phyloP scores from a whole-genome alignment of 1,140 invertebrate genomes.

The Megalonaias nervosa region DNA sequence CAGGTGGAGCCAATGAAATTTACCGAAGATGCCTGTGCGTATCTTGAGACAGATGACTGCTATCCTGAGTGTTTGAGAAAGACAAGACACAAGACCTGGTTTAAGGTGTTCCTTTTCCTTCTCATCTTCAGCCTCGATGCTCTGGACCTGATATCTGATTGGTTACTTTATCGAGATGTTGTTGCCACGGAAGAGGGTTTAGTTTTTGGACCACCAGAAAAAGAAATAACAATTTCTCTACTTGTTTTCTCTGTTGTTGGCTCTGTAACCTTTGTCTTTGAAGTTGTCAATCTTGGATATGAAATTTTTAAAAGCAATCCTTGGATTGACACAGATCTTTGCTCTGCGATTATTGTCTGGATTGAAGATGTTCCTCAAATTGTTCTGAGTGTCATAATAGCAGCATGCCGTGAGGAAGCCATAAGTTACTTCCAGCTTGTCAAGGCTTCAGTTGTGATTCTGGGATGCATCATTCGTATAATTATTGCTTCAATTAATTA shows the following conservation, averaged over 20 bases:
- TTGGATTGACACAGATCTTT: constrained; percentile 54
- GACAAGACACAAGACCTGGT: constrained; percentile 33
- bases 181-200: constrained; percentile 50
- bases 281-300: constrained; percentile 53
- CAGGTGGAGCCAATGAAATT: background rate
- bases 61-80: background rate
- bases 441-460: constrained; percentile 55
- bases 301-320: constrained; percentile 52
- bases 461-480: constrained; percentile 53
- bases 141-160: constrained; percentile 59
- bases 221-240: constrained; percentile 38
- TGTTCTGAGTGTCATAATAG: constrained; percentile 52
- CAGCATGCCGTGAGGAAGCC: constrained; percentile 59
- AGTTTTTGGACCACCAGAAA: constrained; percentile 56
- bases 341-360: constrained; percentile 57
- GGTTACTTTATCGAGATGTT: constrained; percentile 61
- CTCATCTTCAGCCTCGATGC: constrained; percentile 47
- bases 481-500: constrained; percentile 49
- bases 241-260: constrained; percentile 62
- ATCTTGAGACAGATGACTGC: background rate
- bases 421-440: constrained; percentile 63
- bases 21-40: background rate
- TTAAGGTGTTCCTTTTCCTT: constrained; percentile 47
- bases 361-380: constrained; percentile 63
- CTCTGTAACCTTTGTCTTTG: constrained; percentile 55